Evolutionary conservation across 2,113 vertebrate genomes (phyloP), one percentile per base, ranked within the genome.

Genomic region (Acrocephalus arundinaceus): DNA sequence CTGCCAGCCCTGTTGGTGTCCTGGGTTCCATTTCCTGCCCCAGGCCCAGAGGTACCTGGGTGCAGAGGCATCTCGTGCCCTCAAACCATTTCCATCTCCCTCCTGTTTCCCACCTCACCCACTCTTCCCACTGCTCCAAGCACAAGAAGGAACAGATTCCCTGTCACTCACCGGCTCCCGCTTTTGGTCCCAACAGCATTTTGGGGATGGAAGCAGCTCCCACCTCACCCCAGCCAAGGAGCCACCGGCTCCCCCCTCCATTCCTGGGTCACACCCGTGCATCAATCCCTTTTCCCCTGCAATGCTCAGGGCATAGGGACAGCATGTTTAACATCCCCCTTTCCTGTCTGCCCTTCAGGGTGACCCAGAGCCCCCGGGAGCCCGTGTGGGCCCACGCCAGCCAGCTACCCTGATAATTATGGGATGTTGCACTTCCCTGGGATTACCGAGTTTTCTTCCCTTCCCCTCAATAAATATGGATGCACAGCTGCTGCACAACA

Each of bases 381-480:
- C 76, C 25, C 8, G 7, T 1, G 51, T 4, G 25, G 1, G 3
- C 78, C 75, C 57, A 22, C 5, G 1, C 71, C 66, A 12, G 74
- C 74, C 25, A 1, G 87, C 77, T 59, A 1, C 85, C 58, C 4
- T 0, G 48, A 0, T 62, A 52, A 91, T 85, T 81, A 79, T 82
- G 76, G 57, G 39, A 73, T 41, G 72, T 59, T 90, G 71, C 5
- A 27, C 71, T 87, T 86, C 10, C 91, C 91, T 66, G 85, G 89
- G 85, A 85, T 45, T 58, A 37, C 85, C 15, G 0, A 7, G 11
- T 9, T 68, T 55, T 58, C 77, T 84, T 30, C 87, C 43, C 89
- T 78, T 81, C 54, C 58, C 57, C 77, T 51, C 82, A 19, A 85
- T 94, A 95, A 88, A 95, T 88, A 91, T 66, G 88, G 93, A 94